A percentile compares a stretch with the other conserved stretches of the same genome.
Evolutionary conservation across 2,797 vertebrate genomes (phyloP).

Genomic region (Alcedo quadribrachys): DNA sequence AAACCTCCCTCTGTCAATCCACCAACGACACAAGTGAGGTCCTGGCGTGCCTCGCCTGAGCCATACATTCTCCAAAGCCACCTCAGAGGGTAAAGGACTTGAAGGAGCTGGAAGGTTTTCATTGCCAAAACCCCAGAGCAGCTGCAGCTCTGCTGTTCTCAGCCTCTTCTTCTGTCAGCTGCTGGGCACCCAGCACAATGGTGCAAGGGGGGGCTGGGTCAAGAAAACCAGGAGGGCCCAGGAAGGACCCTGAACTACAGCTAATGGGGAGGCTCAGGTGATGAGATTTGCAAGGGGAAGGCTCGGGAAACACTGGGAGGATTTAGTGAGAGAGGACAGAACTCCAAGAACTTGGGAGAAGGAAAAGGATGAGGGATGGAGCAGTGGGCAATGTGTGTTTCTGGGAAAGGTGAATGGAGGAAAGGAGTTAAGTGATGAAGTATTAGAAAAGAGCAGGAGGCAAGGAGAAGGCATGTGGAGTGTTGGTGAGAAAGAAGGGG

Average conservation of each 20-base stretch:
- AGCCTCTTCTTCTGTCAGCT: fast-evolving
- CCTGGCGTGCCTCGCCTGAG: not conserved
- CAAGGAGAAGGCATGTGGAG: fast-evolving
- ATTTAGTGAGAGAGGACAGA: not conserved
- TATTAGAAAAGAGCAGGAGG: fast-evolving
- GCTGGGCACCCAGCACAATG: fast-evolving
- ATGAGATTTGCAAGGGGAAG: not conserved
- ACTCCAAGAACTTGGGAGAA: not conserved
- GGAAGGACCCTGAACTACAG: not conserved
- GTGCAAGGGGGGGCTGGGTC: fast-evolving
- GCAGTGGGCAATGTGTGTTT: not conserved
- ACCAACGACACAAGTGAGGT: fast-evolving
- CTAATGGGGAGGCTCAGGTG: fast-evolving
- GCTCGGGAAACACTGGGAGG: not conserved
- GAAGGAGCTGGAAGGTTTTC: not conserved
- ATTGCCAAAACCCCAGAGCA: not conserved
- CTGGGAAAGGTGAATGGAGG: not conserved
- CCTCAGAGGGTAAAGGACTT: not conserved
- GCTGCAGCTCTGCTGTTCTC: not conserved
- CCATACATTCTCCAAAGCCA: not conserved
- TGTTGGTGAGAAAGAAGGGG: not conserved
- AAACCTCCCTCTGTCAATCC: not conserved
- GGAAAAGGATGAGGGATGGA: not conserved
- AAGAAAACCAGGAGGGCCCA: not conserved
- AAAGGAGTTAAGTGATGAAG: not conserved